Percentiles rank a stretch among this genome's conserved stretches.
Evolutionary conservation across 92 coral and sea anemone genomes (phyloP).

Genomic region (Pocillopora meandrina): DNA sequence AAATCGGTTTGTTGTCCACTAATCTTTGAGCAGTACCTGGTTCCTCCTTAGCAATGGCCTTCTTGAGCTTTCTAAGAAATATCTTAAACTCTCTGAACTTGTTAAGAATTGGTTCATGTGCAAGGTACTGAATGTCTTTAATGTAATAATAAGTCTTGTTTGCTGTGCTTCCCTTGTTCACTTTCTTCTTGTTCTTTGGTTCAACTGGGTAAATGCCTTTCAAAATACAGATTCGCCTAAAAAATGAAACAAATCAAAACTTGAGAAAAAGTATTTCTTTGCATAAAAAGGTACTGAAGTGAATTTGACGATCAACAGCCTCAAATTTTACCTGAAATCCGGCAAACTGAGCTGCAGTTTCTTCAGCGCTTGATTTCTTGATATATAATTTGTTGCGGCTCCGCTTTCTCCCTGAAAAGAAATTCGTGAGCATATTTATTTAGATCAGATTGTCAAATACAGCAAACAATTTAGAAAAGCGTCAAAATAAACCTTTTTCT

Average conservation of each 20-base stretch:
- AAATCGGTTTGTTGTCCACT: conserved; percentile 88
- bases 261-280: too few species aligned
- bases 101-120: conserved; percentile 93
- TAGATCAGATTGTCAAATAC: neutral
- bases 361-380: conserved; percentile 93
- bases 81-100: conserved; percentile 94
- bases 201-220: conserved; percentile 98
- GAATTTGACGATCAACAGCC: too few species aligned
- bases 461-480: neutral
- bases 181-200: conserved; percentile 96
- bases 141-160: conserved; percentile 85
- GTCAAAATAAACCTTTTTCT: conserved; percentile 71
- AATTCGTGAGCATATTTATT: neutral
- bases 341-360: conserved; percentile 94
- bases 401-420: conserved; percentile 90
- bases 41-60: conserved; percentile 93
- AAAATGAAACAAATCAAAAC: neutral
- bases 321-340: conserved; percentile 78
- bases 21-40: conserved; percentile 87
- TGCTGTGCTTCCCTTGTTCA: conserved; percentile 94
- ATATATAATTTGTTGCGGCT: conserved; percentile 81
- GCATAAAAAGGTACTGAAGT: too few species aligned
- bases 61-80: conserved; percentile 89
- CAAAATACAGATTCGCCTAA: conserved; percentile 89
- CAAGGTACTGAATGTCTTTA: conserved; percentile 93